Evolutionary conservation across 2,888 invertebrate species (phyloP).

Genomic region (Cotesia congregata): DNA sequence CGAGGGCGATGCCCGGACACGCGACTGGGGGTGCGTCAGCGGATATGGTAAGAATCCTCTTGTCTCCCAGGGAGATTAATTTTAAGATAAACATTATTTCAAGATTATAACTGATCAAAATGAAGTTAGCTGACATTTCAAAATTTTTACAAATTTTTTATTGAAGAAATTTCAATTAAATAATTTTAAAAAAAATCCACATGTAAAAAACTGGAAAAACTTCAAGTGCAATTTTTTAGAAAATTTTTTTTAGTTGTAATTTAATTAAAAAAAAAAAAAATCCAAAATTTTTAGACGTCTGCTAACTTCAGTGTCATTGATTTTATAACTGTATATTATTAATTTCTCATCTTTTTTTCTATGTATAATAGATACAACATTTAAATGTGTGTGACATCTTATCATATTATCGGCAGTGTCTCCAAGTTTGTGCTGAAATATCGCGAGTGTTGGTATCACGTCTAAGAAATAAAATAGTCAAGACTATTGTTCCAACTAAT

Average conservation of each 20-base stretch:
- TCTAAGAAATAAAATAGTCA: not conserved
- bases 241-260: too few relatives aligned
- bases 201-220: too few relatives aligned
- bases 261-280: too few relatives aligned
- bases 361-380: not conserved
- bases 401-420: conserved; percentile 28
- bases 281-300: too few relatives aligned
- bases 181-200: too few relatives aligned
- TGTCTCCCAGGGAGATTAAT: not conserved
- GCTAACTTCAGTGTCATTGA: too few relatives aligned
- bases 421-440: not conserved
- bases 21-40: conserved; percentile 53
- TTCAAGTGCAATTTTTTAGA: too few relatives aligned
- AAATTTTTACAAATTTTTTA: too few relatives aligned
- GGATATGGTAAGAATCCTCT: conserved; percentile 57
- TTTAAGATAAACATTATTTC: conserved; percentile 13
- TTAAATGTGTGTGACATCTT: conserved; percentile 44
- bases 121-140: too few relatives aligned
- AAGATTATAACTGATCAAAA: not conserved
- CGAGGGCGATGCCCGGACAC: conserved; percentile 59
- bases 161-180: too few relatives aligned
- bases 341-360: not conserved
- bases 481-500: too few relatives aligned
- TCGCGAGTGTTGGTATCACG: conserved; percentile 9
- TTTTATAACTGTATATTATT: not conserved